These are phyloP conservation scores for Cryptoblepharus egeriae DNA, from an alignment of 2,797 vertebrate genomes.

Conservation along the genomic window DNA sequence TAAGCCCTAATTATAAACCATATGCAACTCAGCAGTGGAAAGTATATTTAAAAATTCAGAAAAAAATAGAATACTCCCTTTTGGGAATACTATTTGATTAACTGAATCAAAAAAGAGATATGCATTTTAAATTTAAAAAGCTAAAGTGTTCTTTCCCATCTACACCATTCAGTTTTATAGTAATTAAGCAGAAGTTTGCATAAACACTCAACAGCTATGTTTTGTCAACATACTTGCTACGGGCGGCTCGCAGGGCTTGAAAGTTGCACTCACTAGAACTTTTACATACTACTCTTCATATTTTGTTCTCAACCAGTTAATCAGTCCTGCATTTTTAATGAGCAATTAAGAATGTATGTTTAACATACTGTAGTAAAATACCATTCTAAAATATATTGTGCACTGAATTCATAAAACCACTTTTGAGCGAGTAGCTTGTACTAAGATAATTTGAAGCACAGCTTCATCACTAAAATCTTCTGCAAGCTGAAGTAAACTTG, in stretches of 20 bases:
- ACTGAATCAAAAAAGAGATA: slow-evolving; percentile 34
- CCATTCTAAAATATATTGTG: neutral
- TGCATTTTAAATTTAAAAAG: slow-evolving; percentile 56
- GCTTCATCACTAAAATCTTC: no score
- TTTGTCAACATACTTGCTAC: slow-evolving; percentile 70
- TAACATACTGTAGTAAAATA: neutral
- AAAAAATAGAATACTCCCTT: slow-evolving; percentile 5
- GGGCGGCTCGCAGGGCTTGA: no score
- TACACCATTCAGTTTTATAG: slow-evolving; percentile 56
- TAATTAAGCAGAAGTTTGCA: slow-evolving; percentile 71
- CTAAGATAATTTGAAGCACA: no score
- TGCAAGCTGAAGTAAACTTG: no score
- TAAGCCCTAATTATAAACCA: neutral
- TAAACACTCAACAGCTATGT: slow-evolving; percentile 76
- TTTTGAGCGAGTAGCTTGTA: no score
- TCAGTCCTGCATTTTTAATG: neutral
- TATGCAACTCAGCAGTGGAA: no score
- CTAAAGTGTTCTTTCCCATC: slow-evolving; percentile 43
- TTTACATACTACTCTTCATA: no score
- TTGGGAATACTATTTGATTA: neutral
- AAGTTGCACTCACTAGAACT: no score
- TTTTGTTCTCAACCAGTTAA: no score
- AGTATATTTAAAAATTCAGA: neutral
- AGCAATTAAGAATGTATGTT: slow-evolving; percentile 18
- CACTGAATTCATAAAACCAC: no score